Conservation (phyloP, 2,113 vertebrate genomes). For the Saccopteryx bilineata region DNA sequence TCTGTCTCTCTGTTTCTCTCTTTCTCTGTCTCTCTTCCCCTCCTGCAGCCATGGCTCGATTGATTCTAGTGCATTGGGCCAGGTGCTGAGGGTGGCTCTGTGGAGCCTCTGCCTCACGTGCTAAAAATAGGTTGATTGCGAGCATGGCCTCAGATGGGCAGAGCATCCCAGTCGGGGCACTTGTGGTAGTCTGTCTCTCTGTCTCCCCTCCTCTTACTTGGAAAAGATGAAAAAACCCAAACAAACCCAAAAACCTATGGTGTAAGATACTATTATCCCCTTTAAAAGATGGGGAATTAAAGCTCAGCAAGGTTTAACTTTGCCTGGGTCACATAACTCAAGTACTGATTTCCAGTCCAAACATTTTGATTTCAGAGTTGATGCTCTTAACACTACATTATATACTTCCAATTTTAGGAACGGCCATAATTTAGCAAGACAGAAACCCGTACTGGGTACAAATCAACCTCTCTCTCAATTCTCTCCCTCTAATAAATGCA, state of each 20-base stretch:
- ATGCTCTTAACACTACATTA: background rate
- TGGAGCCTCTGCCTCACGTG: too few species aligned
- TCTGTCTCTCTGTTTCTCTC: too few species aligned
- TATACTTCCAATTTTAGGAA: background rate
- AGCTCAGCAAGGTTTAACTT: constrained; percentile 26
- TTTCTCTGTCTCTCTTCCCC: too few species aligned
- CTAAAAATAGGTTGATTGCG: too few species aligned
- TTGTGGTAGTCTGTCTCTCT: too few species aligned
- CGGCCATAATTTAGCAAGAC: background rate
- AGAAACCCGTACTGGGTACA: background rate
- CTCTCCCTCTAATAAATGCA: constrained; percentile 14
- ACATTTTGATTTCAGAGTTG: background rate
- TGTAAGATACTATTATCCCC: background rate
- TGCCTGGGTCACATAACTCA: background rate
- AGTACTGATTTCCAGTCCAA: background rate
- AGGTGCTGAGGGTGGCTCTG: too few species aligned
- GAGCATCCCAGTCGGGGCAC: too few species aligned
- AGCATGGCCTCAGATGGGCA: too few species aligned
- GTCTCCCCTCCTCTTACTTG: too few species aligned
- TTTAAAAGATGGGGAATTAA: constrained; percentile 42
- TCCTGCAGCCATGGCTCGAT: too few species aligned
- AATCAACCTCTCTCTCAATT: background rate
- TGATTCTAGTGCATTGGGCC: too few species aligned
- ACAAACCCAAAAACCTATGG: background rate
- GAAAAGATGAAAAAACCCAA: too few species aligned